Evolutionary conservation across 2,113 vertebrate genomes (phyloP).

Genomic region (Lamprotornis superbus): DNA sequence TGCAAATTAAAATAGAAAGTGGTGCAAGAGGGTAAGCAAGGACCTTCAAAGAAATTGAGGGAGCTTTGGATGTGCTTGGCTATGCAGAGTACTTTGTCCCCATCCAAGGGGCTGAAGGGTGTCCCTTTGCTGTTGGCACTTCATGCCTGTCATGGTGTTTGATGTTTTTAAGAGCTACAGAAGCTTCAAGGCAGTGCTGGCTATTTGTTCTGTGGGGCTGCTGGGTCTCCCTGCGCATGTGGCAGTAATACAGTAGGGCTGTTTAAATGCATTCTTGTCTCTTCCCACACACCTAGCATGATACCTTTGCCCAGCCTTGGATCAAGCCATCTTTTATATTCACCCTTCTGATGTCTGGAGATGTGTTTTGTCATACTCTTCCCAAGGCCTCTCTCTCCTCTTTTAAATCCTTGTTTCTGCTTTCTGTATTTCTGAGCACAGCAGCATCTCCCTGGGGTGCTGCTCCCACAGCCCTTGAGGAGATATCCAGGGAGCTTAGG

Average conservation of each 20-base stretch:
- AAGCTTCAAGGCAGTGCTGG: neutral
- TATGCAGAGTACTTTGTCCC: neutral
- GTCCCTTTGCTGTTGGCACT: neutral
- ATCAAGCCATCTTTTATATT: neutral
- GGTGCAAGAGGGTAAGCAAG: neutral
- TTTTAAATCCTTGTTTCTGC: neutral
- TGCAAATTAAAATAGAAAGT: neutral
- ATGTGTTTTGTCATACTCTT: neutral
- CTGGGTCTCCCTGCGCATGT: rapidly evolving
- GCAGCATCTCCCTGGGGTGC: neutral
- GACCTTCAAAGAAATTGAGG: neutral
- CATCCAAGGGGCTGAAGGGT: neutral
- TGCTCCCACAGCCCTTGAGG: neutral
- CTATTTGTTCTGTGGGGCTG: neutral
- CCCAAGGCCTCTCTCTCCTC: neutral
- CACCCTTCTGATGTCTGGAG: neutral
- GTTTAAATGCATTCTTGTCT: neutral
- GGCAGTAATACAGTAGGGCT: neutral
- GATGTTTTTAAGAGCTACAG: neutral
- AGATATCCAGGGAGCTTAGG: neutral
- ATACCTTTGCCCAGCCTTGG: neutral
- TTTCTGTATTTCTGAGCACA: neutral
- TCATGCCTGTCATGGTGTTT: neutral
- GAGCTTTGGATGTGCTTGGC: neutral
- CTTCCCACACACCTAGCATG: neutral